Evolutionary conservation across 2,797 vertebrate species (phyloP), one percentile per base, ranked within the genome.

Genomic region (Cyclopterus lumpus): DNA sequence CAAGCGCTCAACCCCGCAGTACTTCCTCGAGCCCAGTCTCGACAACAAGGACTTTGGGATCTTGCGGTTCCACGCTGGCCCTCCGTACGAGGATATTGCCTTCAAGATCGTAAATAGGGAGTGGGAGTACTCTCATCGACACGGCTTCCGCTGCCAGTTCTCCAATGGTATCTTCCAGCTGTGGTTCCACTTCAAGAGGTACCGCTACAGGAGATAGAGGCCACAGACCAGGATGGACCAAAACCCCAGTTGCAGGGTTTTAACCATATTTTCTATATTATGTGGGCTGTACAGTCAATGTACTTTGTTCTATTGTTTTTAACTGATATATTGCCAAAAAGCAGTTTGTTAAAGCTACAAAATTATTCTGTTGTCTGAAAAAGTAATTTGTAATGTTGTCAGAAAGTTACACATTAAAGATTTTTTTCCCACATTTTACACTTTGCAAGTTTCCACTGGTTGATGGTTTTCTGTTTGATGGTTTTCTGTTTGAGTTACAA

Each of bases 151-250:
- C 76, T 99, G 98, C 91, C 98, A 99, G 93, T 99, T 99, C 1
- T 96, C 98, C 79, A 99, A 99, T 0, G 97, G 97, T 6, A 99
- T 99, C 92, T 99, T 99, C 88, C 98, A 99, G 92, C 94, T 99
- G 66, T 99, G 98, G 98, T 99, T 99, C 92, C 98, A 99, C 88
- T 99, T 99, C 83, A 99, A 99, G 91, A 94, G 98, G 10, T 99
- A 99, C 88, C 97, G 97, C 32, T 99, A 99, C 89, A 95, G 98
- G 63, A 93, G 98, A 72, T 99, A 93, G 73, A 81, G 15, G 20
- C 44, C 20, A 1, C 18, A 3, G 0, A 34, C 46, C 28, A 12
- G 26, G 11, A 66, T 0, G 58, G 86, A 84, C 77, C 87, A 73
- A 67, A 58, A 61, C 44, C 20, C 71, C 57, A 26, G 34, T 40